Evolutionary conservation across 1,140 invertebrate genomes (phyloP).

Genomic region (Achroia grisella): DNA sequence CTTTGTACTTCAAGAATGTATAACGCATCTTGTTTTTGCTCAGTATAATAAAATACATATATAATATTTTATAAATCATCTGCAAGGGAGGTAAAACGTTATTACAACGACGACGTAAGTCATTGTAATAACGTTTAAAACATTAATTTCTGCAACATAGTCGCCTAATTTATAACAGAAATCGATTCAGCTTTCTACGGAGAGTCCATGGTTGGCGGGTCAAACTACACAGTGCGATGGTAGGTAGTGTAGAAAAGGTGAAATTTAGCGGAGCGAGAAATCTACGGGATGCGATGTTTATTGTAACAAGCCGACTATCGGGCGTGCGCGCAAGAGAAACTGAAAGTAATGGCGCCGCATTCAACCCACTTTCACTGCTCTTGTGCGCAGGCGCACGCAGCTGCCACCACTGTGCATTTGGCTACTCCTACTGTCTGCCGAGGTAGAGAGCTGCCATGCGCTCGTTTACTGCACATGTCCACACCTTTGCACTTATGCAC

Average conservation of each 20-base stretch:
- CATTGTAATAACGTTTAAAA: neutral
- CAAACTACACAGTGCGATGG: slow-evolving; percentile 41
- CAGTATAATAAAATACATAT: too few species aligned
- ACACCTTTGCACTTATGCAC: too few species aligned
- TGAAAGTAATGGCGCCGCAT: slow-evolving; percentile 66
- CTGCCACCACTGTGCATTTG: neutral
- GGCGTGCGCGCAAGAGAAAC: slow-evolving; percentile 66
- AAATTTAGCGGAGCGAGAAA: slow-evolving; percentile 71
- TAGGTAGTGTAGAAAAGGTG: slow-evolving; percentile 63
- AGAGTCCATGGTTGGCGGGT: slow-evolving; percentile 30
- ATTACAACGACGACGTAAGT: neutral
- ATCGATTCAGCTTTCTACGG: slow-evolving; percentile 42
- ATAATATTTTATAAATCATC: too few species aligned
- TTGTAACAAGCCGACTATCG: slow-evolving; percentile 62
- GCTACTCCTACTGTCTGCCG: too few species aligned
- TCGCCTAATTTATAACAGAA: slow-evolving; percentile 19
- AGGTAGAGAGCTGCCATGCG: too few species aligned
- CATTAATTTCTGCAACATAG: slow-evolving; percentile 4
- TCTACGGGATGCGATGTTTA: slow-evolving; percentile 70
- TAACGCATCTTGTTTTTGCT: too few species aligned
- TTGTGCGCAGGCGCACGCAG: slow-evolving; percentile 25
- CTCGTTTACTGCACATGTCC: too few species aligned
- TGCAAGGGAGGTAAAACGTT: too few species aligned
- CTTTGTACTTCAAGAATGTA: too few species aligned
- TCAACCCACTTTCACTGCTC: slow-evolving; percentile 69